Percentiles rank a stretch among this genome's conserved stretches.
phyloP scores from a whole-genome alignment of 2,113 vertebrate genomes.

The Grammomys surdaster region DNA sequence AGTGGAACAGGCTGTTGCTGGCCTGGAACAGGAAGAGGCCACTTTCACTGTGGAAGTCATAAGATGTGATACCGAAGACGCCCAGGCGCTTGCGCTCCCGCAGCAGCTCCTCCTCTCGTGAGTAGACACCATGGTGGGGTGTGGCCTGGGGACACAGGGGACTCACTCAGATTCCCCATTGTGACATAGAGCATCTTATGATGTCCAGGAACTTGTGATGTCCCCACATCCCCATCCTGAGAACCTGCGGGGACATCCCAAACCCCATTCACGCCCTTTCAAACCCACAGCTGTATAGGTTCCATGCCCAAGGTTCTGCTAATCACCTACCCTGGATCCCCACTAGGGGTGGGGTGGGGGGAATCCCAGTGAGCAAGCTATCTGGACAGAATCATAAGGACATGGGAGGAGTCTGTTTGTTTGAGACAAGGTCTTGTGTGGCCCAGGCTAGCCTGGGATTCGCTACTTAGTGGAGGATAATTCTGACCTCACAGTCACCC shows the following conservation, averaged over 20 bases:
- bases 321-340: not conserved
- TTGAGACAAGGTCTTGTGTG: not conserved
- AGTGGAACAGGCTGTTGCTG: constrained; percentile 98
- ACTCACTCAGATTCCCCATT: not conserved
- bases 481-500: not conserved
- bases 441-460: not conserved
- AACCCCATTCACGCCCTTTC: too few relatives aligned
- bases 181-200: not conserved
- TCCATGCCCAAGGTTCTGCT: too few relatives aligned
- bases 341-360: not conserved
- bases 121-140: constrained; percentile 96
- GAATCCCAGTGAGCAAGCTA: not conserved
- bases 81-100: constrained; percentile 96
- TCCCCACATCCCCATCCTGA: not conserved
- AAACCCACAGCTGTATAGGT: not conserved
- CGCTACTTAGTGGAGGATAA: not conserved
- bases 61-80: constrained; percentile 97
- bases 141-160: constrained; percentile 89
- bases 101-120: constrained; percentile 96
- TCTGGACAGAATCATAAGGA: not conserved
- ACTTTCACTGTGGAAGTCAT: constrained; percentile 95
- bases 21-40: constrained; percentile 99
- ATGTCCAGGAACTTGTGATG: not conserved
- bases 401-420: not conserved
- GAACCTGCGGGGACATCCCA: not conserved